These are phyloP conservation scores for Ips typographus DNA, from an alignment of 1,140 invertebrate genomes.

Conservation along the genomic window DNA sequence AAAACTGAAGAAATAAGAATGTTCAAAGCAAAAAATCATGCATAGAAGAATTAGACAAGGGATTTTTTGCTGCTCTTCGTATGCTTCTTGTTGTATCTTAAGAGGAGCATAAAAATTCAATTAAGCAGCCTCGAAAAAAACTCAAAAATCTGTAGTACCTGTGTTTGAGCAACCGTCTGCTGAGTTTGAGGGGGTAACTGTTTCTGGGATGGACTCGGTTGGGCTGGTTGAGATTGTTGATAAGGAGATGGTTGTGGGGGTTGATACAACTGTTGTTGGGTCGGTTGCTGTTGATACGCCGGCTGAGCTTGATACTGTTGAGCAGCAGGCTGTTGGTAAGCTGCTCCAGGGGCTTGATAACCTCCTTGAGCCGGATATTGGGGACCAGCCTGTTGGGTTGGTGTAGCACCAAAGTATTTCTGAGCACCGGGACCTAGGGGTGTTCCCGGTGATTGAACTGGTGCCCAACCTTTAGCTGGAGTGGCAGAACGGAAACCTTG, in stretches of 20 bases:
- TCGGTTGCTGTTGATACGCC: not conserved
- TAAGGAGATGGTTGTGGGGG: constrained; percentile 26
- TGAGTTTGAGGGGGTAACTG: constrained; percentile 48
- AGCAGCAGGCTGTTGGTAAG: constrained; percentile 11
- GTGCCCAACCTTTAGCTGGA: constrained; percentile 48
- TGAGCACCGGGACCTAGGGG: constrained; percentile 38
- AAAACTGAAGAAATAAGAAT: not conserved
- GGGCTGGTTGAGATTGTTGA: constrained; percentile 23
- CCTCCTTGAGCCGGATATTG: constrained; percentile 4
- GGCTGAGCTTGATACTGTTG: constrained; percentile 38
- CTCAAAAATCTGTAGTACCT: constrained; percentile 39
- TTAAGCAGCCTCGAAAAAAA: too few species aligned
- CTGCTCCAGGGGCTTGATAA: constrained; percentile 46
- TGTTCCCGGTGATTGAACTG: constrained; percentile 44
- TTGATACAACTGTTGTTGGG: constrained; percentile 13
- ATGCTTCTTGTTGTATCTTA: too few species aligned
- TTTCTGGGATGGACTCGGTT: constrained; percentile 44
- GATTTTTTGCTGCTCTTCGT: too few species aligned
- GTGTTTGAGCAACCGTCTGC: constrained; percentile 52
- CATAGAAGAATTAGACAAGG: too few species aligned
- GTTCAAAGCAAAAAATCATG: not conserved
- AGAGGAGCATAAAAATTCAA: too few species aligned
- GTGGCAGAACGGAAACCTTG: constrained; percentile 37
- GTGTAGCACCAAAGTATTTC: constrained; percentile 25
- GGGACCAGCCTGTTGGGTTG: constrained; percentile 36